Base-by-base conservation (phyloP, 2,797 vertebrate genomes). In the Pseudochromis fuscus region DNA sequence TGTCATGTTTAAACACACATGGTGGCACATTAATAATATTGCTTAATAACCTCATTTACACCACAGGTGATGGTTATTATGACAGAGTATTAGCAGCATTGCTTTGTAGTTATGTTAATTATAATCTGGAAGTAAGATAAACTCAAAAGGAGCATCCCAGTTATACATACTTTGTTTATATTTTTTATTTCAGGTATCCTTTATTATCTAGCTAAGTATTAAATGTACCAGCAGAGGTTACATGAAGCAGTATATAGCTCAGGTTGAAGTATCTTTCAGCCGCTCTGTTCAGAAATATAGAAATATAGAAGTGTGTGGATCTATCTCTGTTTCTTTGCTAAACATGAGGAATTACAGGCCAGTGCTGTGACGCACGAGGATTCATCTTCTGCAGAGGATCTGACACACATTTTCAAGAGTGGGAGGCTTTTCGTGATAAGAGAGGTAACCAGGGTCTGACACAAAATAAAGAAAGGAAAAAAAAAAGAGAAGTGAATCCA, bases 391-490 rank as follows among this genome's bases (percentile, higher is more conserved):
- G 78, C 76, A 77, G 75, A 81, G 67, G 33, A 84, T 67, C 75
- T 75, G 84, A 87, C 77, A 83, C 70, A 84, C 49, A 84, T 89
- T 90, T 65, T 59, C 10, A 72, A 74, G 85, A 82, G 91, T 89
- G 84, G 87, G 88, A 84, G 85, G 82, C 63, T 71, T 81, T 76
- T 62, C 6, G 11, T 81, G 60, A 79, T 76, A 53, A 63, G 67
- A 77, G 79, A 77, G 11, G 71, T 85, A 89, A 88, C 66, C 49
- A 62, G 62, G 56, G 57, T 83, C 75, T 78, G 71, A 75, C 59
- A 72, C 50, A 56, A 25, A 62, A 55, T n/a, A 64, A 16, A 33
- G 21, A 46, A 58, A 18, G 45, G 40, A 73, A 4, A 62, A 67
- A 58, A 18, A 49, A 44, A 73, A 4, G 59, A 67, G 15, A 62